A percentile compares a stretch with the other conserved stretches of the same genome.
Conservation (phyloP, 2,113 vertebrate species). For the Protobothrops mucrosquamatus region DNA sequence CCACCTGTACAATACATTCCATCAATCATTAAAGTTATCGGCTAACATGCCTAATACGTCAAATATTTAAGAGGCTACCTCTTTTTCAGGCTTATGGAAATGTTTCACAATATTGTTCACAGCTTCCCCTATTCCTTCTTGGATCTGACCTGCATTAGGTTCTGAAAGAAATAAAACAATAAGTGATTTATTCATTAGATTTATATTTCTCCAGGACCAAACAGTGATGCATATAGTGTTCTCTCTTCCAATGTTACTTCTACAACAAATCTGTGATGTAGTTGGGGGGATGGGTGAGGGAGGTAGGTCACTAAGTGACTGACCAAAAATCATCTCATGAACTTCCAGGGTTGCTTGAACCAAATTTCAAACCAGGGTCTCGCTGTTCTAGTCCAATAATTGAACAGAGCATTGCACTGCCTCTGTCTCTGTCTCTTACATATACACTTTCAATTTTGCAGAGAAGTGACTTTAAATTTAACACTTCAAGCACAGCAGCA, state of each 20-base stretch:
- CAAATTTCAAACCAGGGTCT: not conserved
- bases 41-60: not conserved
- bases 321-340: not conserved
- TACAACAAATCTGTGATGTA: not conserved
- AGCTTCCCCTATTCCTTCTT: slow-evolving; percentile 93
- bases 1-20: not conserved
- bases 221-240: not conserved
- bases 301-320: not conserved
- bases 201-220: not conserved
- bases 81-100: slow-evolving; percentile 97
- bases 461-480: not conserved
- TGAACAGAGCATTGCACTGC: not conserved
- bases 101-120: slow-evolving; percentile 98
- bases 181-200: not conserved
- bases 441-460: not conserved
- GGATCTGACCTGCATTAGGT: slow-evolving; percentile 86
- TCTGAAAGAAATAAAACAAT: slow-evolving; percentile 70
- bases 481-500: not conserved
- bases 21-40: not conserved
- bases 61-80: slow-evolving; percentile 72
- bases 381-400: not conserved
- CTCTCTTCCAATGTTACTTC: not conserved
- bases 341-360: not conserved
- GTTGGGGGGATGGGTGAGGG: not conserved
- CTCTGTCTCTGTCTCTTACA: not conserved